phyloP scores from a whole-genome alignment of 2,113 vertebrate genomes.

The Vimba vimba region DNA sequence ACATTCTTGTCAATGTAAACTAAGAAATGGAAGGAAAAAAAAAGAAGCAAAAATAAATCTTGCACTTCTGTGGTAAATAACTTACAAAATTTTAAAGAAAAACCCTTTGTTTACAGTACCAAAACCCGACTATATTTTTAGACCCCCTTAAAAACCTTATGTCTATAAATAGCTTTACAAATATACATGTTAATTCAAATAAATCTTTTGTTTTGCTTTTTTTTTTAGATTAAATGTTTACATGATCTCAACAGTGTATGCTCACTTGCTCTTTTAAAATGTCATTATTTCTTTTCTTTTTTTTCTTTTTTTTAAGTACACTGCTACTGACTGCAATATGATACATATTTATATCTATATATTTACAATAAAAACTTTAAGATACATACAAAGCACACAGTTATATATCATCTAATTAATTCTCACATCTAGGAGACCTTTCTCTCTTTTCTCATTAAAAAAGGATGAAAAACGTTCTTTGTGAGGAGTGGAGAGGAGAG shows the following conservation, averaged over 20 bases:
- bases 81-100: slow-evolving; percentile 83
- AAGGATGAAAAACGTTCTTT: slow-evolving; percentile 44
- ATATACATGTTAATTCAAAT: slow-evolving; percentile 92
- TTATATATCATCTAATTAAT: slow-evolving; percentile 49
- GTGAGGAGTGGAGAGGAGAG: slow-evolving; percentile 31
- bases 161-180: slow-evolving; percentile 99
- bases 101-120: slow-evolving; percentile 81
- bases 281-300: slow-evolving; percentile 62
- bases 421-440: slow-evolving; percentile 49
- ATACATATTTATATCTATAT: slow-evolving; percentile 85
- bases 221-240: slow-evolving; percentile 79
- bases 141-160: slow-evolving; percentile 82
- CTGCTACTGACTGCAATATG: slow-evolving; percentile 78
- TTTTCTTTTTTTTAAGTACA: slow-evolving; percentile 72
- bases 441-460: slow-evolving; percentile 35
- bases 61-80: slow-evolving; percentile 88
- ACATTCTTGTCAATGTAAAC: slow-evolving; percentile 80
- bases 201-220: slow-evolving; percentile 83
- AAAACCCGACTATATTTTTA: slow-evolving; percentile 77
- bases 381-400: slow-evolving; percentile 76
- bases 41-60: slow-evolving; percentile 75
- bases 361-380: slow-evolving; percentile 83
- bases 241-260: slow-evolving; percentile 82
- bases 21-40: slow-evolving; percentile 70
- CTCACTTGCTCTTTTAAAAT: slow-evolving; percentile 77